phyloP scores from a whole-genome alignment of 2,113 vertebrate genomes.

The Thalassoma bifasciatum region DNA sequence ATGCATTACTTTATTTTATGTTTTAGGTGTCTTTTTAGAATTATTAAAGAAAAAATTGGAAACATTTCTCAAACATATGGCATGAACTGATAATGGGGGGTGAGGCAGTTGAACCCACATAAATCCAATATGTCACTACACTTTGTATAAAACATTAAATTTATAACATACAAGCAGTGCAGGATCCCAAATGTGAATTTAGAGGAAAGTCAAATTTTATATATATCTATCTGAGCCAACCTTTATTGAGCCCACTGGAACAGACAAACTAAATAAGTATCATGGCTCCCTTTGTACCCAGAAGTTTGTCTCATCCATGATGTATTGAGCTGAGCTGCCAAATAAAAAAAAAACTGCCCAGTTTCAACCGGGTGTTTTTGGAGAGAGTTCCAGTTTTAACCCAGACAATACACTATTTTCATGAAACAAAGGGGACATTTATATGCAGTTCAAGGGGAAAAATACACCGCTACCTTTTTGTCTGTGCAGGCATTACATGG shows the following conservation, averaged over 20 bases:
- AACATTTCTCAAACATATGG: too few species aligned
- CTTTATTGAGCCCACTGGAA: neutral
- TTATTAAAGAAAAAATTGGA: too few species aligned
- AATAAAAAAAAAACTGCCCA: neutral
- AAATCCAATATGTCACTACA: too few species aligned
- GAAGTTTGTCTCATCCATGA: neutral
- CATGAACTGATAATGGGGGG: too few species aligned
- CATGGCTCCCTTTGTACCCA: conserved; percentile 3
- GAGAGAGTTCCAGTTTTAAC: neutral
- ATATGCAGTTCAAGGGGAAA: neutral
- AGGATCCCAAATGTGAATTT: too few species aligned
- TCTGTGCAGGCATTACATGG: conserved; percentile 88
- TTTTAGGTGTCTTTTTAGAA: too few species aligned
- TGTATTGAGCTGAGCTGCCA: conserved; percentile 5
- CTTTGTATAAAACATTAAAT: too few species aligned
- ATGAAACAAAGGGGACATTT: neutral
- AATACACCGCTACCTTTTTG: conserved; percentile 81
- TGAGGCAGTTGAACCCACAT: too few species aligned
- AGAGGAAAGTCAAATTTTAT: too few species aligned
- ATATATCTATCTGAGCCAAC: too few species aligned
- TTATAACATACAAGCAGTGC: too few species aligned
- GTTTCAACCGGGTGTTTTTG: neutral
- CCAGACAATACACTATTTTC: neutral
- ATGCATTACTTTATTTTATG: too few species aligned
- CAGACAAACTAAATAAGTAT: neutral